Evolutionary conservation across 2,888 invertebrate genomes (phyloP).

Genomic region (Timema cristinae): DNA sequence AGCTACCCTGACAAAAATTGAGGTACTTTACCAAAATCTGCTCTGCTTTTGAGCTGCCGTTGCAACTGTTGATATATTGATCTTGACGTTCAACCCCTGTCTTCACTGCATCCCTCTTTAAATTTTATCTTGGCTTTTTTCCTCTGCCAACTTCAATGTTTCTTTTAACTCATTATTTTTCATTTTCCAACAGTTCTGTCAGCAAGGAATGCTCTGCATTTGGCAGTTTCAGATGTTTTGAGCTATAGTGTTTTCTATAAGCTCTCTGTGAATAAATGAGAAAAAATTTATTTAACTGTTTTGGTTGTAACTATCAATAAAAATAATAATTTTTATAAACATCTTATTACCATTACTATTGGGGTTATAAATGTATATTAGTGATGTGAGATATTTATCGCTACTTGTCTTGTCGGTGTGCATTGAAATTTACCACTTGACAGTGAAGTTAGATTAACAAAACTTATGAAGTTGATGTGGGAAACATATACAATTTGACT

Average conservation of each 20-base stretch:
- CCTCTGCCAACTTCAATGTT: slow-evolving; percentile 75
- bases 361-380: too few relatives aligned
- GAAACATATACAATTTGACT: too few relatives aligned
- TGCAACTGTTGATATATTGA: slow-evolving; percentile 88
- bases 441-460: too few relatives aligned
- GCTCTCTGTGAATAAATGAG: slow-evolving; percentile 61
- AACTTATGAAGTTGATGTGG: too few relatives aligned
- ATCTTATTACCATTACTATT: too few relatives aligned
- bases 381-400: too few relatives aligned
- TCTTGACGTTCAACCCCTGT: slow-evolving; percentile 89
- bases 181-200: slow-evolving; percentile 78
- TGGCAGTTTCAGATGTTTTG: slow-evolving; percentile 75
- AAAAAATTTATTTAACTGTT: slow-evolving; percentile 8
- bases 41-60: slow-evolving; percentile 87
- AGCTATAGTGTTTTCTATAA: slow-evolving; percentile 89
- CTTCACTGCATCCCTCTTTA: slow-evolving; percentile 83
- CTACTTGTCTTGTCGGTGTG: too few relatives aligned
- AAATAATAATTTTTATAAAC: too few relatives aligned
- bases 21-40: slow-evolving; percentile 62
- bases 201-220: slow-evolving; percentile 79
- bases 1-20: neutral
- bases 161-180: slow-evolving; percentile 88
- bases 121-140: slow-evolving; percentile 90
- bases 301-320: neutral
- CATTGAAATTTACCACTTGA: too few relatives aligned